phyloP scores from a whole-genome alignment of 2,797 vertebrate species.

The Microctenopoma stevenorrisi region DNA sequence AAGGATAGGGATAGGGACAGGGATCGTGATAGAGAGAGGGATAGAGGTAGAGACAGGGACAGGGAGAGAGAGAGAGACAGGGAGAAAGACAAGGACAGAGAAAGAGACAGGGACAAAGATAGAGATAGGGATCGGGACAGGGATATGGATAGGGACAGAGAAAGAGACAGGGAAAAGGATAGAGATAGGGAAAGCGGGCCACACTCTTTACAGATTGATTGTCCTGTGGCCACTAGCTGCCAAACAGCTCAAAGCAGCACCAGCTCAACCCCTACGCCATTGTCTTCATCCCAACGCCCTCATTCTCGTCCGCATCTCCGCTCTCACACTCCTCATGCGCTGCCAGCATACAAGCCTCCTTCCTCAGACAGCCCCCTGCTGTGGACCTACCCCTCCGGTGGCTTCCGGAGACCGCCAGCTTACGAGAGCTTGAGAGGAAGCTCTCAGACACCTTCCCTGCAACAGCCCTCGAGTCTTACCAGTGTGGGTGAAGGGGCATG shows the following conservation, averaged over 20 bases:
- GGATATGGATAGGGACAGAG: constrained; percentile 59
- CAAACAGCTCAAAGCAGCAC: constrained; percentile 74
- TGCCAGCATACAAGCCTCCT: constrained; percentile 86
- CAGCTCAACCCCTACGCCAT: constrained; percentile 81
- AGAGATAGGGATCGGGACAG: constrained; percentile 16
- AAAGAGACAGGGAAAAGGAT: constrained; percentile 25
- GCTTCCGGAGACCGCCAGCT: constrained; percentile 89
- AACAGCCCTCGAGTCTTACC: constrained; percentile 72
- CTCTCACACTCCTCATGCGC: constrained; percentile 83
- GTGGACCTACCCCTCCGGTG: constrained; percentile 92
- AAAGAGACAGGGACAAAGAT: not conserved
- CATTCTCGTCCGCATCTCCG: constrained; percentile 83
- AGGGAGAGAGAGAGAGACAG: constrained; percentile 4
- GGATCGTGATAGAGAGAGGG: constrained; percentile 57
- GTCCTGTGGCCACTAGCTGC: constrained; percentile 52
- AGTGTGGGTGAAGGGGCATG: constrained; percentile 68
- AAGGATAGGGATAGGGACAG: constrained; percentile 63
- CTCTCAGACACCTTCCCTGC: constrained; percentile 77
- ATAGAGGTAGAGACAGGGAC: constrained; percentile 35
- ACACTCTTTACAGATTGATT: constrained; percentile 74
- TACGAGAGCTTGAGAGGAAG: constrained; percentile 88
- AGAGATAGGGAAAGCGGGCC: constrained; percentile 69
- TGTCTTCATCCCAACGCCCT: constrained; percentile 78
- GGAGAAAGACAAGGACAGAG: constrained; percentile 3
- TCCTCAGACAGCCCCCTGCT: constrained; percentile 86